Conservation (phyloP, 1,140 invertebrate species). For the Rhynchophorus ferrugineus region DNA sequence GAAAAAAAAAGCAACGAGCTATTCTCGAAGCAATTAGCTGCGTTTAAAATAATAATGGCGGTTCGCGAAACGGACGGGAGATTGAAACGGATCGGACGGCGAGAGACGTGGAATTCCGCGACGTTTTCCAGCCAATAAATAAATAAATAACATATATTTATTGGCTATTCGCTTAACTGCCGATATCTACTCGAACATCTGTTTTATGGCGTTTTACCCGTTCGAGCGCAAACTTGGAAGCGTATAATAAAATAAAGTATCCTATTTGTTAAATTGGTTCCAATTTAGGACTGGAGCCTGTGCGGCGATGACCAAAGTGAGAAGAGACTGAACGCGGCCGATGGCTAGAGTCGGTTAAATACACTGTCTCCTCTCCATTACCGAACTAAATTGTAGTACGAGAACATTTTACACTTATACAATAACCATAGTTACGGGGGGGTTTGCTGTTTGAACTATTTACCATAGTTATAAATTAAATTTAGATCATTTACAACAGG, state of each 20-base stretch:
- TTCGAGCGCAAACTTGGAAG: slow-evolving; percentile 14
- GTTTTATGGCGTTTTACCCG: slow-evolving; percentile 16
- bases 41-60: slow-evolving; percentile 19
- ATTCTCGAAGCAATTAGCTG: background rate
- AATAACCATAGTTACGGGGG: too few species aligned
- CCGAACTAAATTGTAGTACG: too few species aligned
- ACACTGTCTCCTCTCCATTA: too few species aligned
- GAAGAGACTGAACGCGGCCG: background rate
- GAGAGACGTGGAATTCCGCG: slow-evolving; percentile 7
- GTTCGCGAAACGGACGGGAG: too few species aligned
- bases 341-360: too few species aligned
- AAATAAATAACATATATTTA: slow-evolving; percentile 21
- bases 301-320: background rate
- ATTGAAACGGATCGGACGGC: background rate
- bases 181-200: slow-evolving; percentile 18
- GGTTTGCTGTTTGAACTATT: too few species aligned
- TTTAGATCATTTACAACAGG: too few species aligned
- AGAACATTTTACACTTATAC: too few species aligned
- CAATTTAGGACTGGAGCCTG: background rate
- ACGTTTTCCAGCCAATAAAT: slow-evolving; percentile 18
- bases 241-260: slow-evolving; percentile 10
- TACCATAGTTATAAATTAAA: too few species aligned
- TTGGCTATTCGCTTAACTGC: slow-evolving; percentile 15
- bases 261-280: slow-evolving; percentile 16
- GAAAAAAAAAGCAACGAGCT: too few species aligned